Evolutionary conservation across 2,797 vertebrate species (phyloP).

Genomic region (Gadopsis bispinosus): DNA sequence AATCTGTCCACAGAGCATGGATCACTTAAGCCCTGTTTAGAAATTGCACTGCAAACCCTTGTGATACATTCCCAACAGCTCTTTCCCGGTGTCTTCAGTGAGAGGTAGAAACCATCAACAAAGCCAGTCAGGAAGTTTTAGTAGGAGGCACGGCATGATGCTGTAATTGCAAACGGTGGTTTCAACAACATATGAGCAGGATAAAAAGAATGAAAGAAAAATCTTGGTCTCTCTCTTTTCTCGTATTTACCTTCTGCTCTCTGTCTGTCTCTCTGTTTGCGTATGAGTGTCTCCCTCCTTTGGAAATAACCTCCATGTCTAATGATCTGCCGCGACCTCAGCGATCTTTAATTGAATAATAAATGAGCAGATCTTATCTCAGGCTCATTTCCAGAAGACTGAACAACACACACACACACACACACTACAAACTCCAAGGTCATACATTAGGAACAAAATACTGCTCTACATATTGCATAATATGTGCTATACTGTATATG

Average conservation of each 20-base stretch:
- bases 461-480: not conserved
- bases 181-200: slow-evolving; percentile 37
- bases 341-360: slow-evolving; percentile 83
- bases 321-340: slow-evolving; percentile 79
- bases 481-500: not conserved
- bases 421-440: slow-evolving; percentile 60
- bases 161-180: slow-evolving; percentile 25
- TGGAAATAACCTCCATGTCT: slow-evolving; percentile 75
- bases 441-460: slow-evolving; percentile 27
- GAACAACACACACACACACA: slow-evolving; percentile 22
- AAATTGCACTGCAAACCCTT: slow-evolving; percentile 36
- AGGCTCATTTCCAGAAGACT: slow-evolving; percentile 56
- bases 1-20: slow-evolving; percentile 44
- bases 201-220: slow-evolving; percentile 27
- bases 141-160: not conserved
- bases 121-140: slow-evolving; percentile 29
- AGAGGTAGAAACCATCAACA: slow-evolving; percentile 42
- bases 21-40: slow-evolving; percentile 44
- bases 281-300: slow-evolving; percentile 48
- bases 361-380: slow-evolving; percentile 80
- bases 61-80: slow-evolving; percentile 33
- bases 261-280: slow-evolving; percentile 17
- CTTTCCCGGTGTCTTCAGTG: slow-evolving; percentile 29
- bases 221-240: not conserved
- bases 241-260: not conserved